phyloP scores from a whole-genome alignment of 2,797 vertebrate genomes.

The Martes flavigula region DNA sequence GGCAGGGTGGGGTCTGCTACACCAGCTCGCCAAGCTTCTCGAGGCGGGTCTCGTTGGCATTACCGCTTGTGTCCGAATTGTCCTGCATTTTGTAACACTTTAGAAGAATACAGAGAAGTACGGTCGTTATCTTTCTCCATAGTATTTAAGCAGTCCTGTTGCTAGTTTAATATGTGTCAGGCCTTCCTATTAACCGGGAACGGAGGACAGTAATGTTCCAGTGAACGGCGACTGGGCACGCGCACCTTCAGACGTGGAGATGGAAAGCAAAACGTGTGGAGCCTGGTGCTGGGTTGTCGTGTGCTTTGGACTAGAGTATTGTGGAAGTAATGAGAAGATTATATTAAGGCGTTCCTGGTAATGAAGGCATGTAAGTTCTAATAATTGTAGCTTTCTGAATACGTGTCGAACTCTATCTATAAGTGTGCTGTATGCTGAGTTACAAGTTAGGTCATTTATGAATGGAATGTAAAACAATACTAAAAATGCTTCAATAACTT shows the following conservation, averaged over 20 bases:
- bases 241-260: constrained; percentile 81
- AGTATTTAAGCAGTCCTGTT: constrained; percentile 85
- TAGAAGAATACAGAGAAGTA: constrained; percentile 83
- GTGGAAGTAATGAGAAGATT: constrained; percentile 88
- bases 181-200: constrained; percentile 83
- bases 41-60: constrained; percentile 78
- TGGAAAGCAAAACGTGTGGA: constrained; percentile 85
- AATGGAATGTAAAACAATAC: constrained; percentile 89
- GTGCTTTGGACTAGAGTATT: constrained; percentile 88
- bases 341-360: constrained; percentile 87
- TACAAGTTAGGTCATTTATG: constrained; percentile 88
- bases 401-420: constrained; percentile 88
- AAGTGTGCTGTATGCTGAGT: constrained; percentile 87
- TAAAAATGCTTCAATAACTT: constrained; percentile 89
- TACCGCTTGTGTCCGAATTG: constrained; percentile 85
- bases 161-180: constrained; percentile 86
- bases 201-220: constrained; percentile 83
- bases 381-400: constrained; percentile 88
- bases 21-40: neutral
- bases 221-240: constrained; percentile 81
- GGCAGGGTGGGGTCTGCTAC: neutral
- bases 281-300: constrained; percentile 85
- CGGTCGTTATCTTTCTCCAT: constrained; percentile 84
- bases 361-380: constrained; percentile 88
- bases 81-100: constrained; percentile 86